Base-by-base conservation (phyloP, 1,140 invertebrate species). In the Lasioglossum albipes region DNA sequence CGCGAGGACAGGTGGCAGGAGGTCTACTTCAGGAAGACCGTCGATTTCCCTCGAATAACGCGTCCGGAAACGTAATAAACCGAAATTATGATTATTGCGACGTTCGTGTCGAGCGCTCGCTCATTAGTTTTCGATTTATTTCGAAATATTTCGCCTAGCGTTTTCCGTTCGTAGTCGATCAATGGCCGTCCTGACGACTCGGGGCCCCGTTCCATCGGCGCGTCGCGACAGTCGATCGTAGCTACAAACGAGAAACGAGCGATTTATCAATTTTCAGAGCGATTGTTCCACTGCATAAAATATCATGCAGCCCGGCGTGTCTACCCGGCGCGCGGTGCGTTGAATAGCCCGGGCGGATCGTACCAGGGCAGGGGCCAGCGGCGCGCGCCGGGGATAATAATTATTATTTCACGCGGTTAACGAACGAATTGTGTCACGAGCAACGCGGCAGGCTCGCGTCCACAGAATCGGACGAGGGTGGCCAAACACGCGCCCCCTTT, bases 381-480 rank as follows among this genome's bases (percentile, higher is more conserved):
- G 52, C 67, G 45, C 45, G 45, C 36, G 13, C 10, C 10, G 72
- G 68, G 85, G 83, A 85, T 82, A 87, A 88, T 84, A 88, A 89
- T 89, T 87, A 89, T 89, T 88, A 89, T 88, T 89, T 89, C 86
- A 85, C 88, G 87, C 79, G 86, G 85, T 89, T 89, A 89, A 89
- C 88, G 89, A 89, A 89, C 85, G 88, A 88, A 89, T 89, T 88
- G 88, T 89, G 88, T 88, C 89, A 89, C 59, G 81, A 81, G 73
- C 85, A 88, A 71, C 76, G 84, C 20, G 59, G 20, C 54, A n/a
- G 57, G 45, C 57, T 7, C 16, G 59, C 70, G 57, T 73, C 77
- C 65, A 31, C 7, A 20, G 61, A 61, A 22, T 12, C 20, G 52
- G 22, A 45, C 22, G 31, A 13, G 57, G 31, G 13, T 4, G 68